These are phyloP conservation scores for Drosophila diplacantha DNA, from an alignment of 2,888 invertebrate species.

Conservation along the genomic window DNA sequence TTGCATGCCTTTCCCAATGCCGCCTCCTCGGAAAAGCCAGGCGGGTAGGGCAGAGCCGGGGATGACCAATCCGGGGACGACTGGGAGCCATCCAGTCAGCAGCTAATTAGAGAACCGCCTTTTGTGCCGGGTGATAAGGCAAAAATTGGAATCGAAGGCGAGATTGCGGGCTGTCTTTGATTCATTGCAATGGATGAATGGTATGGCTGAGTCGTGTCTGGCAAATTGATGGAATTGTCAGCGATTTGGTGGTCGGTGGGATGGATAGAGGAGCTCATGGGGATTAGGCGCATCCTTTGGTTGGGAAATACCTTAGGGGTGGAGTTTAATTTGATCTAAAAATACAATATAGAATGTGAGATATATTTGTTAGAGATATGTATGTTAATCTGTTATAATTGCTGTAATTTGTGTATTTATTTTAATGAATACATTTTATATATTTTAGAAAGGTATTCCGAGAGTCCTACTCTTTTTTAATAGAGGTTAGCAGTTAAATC, in stretches of 20 bases:
- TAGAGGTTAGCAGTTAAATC: too few relatives aligned
- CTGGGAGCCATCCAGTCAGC: conserved; percentile 33
- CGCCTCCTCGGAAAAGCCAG: conserved; percentile 30
- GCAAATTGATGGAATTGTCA: conserved; percentile 56
- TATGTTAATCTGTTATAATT: too few relatives aligned
- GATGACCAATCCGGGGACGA: conserved; percentile 14
- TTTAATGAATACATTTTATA: neutral
- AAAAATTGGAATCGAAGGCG: conserved; percentile 40
- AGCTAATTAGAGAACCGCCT: conserved; percentile 62
- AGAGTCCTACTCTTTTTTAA: too few relatives aligned
- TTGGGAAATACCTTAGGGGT: neutral
- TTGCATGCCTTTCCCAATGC: conserved; percentile 56
- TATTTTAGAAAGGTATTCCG: too few relatives aligned
- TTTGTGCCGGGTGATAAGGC: conserved; percentile 45
- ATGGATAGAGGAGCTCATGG: conserved; percentile 7
- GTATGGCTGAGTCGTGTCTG: conserved; percentile 32
- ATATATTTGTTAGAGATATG: too few relatives aligned
- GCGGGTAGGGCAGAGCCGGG: neutral
- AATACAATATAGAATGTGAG: neutral
- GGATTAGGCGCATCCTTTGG: neutral
- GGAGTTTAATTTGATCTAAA: conserved; percentile 6
- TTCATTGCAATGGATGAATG: conserved; percentile 12
- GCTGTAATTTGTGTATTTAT: neutral
- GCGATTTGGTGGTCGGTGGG: conserved; percentile 3
- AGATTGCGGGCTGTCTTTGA: conserved; percentile 30